Evolutionary conservation across 2,888 invertebrate genomes (phyloP), one percentile per base, ranked within the genome.

Genomic region (Cosmia trapezina): DNA sequence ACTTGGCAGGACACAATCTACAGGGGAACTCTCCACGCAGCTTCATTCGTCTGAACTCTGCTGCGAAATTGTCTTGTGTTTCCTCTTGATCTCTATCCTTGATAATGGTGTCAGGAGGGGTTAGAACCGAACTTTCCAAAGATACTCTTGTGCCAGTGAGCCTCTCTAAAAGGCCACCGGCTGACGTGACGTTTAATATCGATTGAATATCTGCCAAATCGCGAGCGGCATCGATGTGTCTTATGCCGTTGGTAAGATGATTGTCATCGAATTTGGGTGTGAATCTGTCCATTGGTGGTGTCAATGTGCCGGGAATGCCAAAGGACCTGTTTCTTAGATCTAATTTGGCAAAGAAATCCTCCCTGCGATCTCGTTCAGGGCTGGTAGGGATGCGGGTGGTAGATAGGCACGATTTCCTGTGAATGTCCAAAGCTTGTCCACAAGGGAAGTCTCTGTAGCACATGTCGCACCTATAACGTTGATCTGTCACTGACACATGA

Each of bases 11-110:
- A 92, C 99, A 99, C n/a, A 99, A 96, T 76, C 98, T 97, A 91
- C 99, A 99, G 0, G 98, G 98, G 89, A 98, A 99, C 89, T 98
- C 98, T 0, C 98, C 98, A 53, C 98, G 97, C 62, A 98, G 91
- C 89, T 98, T 98, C 98, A 98, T 98, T 84, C 98, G 97, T n/a
- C 98, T 96, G 86, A 98, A 98, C 86, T 98, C 98, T 0, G 98
- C 97, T 1, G 98, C 98, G 87, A 98, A 98, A 53, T 97, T 97
- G 89, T 98, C 98, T 91, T 98, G 98, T 0, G 97, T 97, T 91
- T 98, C 98, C 89, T 98, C 94, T 78, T 93, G 93, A 19, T 96
- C 95, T 54, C 95, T 89, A 22, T 96, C 96, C 80, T 94, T 96
- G 2, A 87, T 85, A 59, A 93, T 88, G 43, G 96, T 94, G 80